Evolutionary conservation across 2,888 invertebrate genomes (phyloP).

Genomic region (Tenthredo distinguenda): DNA sequence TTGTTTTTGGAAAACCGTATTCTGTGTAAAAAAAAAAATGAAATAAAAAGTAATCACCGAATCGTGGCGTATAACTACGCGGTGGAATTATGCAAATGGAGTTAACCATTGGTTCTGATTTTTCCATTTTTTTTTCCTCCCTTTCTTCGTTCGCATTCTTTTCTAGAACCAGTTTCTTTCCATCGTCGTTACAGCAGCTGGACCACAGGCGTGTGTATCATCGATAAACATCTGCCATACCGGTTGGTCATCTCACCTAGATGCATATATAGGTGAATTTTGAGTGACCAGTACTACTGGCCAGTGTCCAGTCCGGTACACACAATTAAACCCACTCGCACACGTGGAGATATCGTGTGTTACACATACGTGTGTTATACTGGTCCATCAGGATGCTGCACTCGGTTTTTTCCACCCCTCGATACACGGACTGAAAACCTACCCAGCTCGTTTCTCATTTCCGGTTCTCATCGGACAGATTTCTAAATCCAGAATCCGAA

Average conservation of each 20-base stretch:
- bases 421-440: slow-evolving; percentile 58
- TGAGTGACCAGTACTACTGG: slow-evolving; percentile 66
- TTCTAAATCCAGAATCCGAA: background rate
- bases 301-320: slow-evolving; percentile 58
- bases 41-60: background rate
- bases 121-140: background rate
- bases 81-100: background rate
- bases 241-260: slow-evolving; percentile 74
- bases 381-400: slow-evolving; percentile 75
- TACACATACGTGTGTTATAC: slow-evolving; percentile 54
- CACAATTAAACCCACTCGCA: background rate
- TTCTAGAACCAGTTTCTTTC: background rate
- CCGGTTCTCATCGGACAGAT: background rate
- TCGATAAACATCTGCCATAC: slow-evolving; percentile 74
- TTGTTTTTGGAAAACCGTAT: too few relatives aligned
- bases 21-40: background rate
- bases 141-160: background rate
- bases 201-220: slow-evolving; percentile 8
- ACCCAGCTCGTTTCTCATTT: slow-evolving; percentile 6
- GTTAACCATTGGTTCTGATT: background rate
- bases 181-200: slow-evolving; percentile 17
- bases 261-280: slow-evolving; percentile 56
- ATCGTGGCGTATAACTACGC: background rate
- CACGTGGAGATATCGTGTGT: background rate
- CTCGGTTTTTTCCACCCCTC: slow-evolving; percentile 5